Percentiles rank a stretch among this genome's conserved stretches.
These are phyloP conservation scores for Morone chrysops DNA, from an alignment of 2,113 vertebrate genomes.

Conservation along the genomic window DNA sequence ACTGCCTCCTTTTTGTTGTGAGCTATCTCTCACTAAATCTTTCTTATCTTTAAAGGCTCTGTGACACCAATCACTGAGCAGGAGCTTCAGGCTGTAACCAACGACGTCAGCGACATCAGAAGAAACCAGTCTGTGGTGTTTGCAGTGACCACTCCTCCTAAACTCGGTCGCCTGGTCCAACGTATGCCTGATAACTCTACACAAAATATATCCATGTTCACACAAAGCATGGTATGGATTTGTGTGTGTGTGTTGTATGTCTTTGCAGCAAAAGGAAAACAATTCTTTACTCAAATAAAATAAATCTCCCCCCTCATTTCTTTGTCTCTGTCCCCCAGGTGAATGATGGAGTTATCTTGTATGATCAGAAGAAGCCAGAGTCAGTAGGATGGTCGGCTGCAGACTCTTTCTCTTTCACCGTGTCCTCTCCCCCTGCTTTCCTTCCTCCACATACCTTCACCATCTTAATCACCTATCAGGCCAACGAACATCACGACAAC, in stretches of 20 bases:
- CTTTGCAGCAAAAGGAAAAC: not conserved
- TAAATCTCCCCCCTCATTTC: not conserved
- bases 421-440: slow-evolving; percentile 85
- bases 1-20: not conserved
- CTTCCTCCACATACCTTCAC: slow-evolving; percentile 86
- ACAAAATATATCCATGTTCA: slow-evolving; percentile 86
- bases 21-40: not conserved
- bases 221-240: slow-evolving; percentile 87
- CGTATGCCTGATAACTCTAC: slow-evolving; percentile 79
- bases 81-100: slow-evolving; percentile 88
- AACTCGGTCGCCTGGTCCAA: slow-evolving; percentile 85
- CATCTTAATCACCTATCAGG: slow-evolving; percentile 87
- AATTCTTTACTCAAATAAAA: not conserved
- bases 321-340: slow-evolving; percentile 77
- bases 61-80: slow-evolving; percentile 82
- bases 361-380: slow-evolving; percentile 83
- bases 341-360: slow-evolving; percentile 84
- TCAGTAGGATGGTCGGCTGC: slow-evolving; percentile 81
- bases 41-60: slow-evolving; percentile 77
- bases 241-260: not conserved
- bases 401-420: slow-evolving; percentile 88
- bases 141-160: slow-evolving; percentile 80
- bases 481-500: slow-evolving; percentile 56
- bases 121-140: slow-evolving; percentile 87
- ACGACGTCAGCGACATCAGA: slow-evolving; percentile 72